Base-by-base conservation (phyloP, 2,797 vertebrate genomes). In the Sphaeramia orbicularis region DNA sequence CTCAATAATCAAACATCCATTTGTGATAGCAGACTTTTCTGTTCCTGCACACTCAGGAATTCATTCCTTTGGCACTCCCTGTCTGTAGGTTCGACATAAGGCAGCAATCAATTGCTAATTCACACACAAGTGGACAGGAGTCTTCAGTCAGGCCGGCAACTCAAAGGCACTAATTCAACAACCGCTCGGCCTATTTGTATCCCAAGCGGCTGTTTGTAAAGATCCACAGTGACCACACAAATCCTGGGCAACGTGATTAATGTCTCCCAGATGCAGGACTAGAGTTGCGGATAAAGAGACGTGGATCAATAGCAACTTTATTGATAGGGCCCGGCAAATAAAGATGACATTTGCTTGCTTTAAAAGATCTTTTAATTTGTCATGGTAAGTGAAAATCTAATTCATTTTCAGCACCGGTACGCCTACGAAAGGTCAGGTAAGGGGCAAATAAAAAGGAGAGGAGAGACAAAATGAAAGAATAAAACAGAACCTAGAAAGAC, bases 131-230 rank as follows among this genome's bases (percentile, higher is more conserved):
- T 78, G 58, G 89, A 92, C 89, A 90, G 86, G 78, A 92, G 84
- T 89, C 90, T 78, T 88, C 74, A 70, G 72, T 72, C 80, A 88
- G 90, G 74, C 74, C 67, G 44, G 76, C 80, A 77, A 84, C 89
- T 91, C 89, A 90, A 87, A 88, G 86, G 88, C 81, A 86, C 90
- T 93, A 92, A 93, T 93, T 94, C 92, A 93, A 86, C 91, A 93
- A 62, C 59, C 47, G 73, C 74, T 81, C 66, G 47, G 87, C 83
- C 86, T 86, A 80, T 93, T 93, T 93, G 87, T 90, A 89, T 92
- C 89, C 87, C 82, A 75, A 82, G 88, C 71, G 88, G 83, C 79
- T 68, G 84, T 86, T 89, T 76, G 86, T 91, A 89, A 90, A 92
- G 93, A 92, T 92, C 88, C 85, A 80, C 79, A 56, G 84, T 85